Base-by-base conservation (phyloP, 2,888 invertebrate genomes). In the Agrotis exclamationis region DNA sequence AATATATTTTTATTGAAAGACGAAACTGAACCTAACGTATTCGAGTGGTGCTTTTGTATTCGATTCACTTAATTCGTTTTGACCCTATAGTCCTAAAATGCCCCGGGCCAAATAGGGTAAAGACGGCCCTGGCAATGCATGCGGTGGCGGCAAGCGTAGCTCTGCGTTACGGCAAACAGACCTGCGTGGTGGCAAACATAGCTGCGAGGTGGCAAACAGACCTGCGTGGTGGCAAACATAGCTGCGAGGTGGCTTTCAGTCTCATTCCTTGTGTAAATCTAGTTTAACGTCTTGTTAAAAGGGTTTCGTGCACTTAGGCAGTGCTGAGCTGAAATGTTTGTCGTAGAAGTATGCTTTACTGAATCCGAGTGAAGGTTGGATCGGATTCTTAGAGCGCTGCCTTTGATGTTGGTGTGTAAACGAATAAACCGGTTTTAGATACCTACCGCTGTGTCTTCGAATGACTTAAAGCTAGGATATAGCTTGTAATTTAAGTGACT, bases 251-350 rank as follows among this genome's bases (percentile, higher is more conserved):
- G 70, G 72, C 74, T 75, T 76, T 78, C 66, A 82, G 79, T 70
- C 84, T 84, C 76, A 79, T 84, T 85, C 79, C 68, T 56, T 79
- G 79, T 76, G 87, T 76, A 84, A 86, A 86, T 76, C 66, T 76
- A 85, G 85, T 86, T 83, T 80, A 80, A 75, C 83, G 74, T 85
- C 83, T 80, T 73, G 78, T 74, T 75, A 79, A 84, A 84, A 84
- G 84, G 84, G 76, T 85, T 74, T 70, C 60, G 70, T 81, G 79
- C 82, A 85, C 84, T 85, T 68, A 79, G 50, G 69, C 54, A 68
- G 59, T 60, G 63, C 72, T 56, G 59, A 67, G 33, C 33, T 75
- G 60, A 76, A 74, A 71, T 73, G 84, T 80, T 83, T 80, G 75
- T 53, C 3, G 50, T 54, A 24, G 57, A 54, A 50, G 82, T 54